phyloP scores from a whole-genome alignment of 2,888 invertebrate species.

The Baronia brevicornis region DNA sequence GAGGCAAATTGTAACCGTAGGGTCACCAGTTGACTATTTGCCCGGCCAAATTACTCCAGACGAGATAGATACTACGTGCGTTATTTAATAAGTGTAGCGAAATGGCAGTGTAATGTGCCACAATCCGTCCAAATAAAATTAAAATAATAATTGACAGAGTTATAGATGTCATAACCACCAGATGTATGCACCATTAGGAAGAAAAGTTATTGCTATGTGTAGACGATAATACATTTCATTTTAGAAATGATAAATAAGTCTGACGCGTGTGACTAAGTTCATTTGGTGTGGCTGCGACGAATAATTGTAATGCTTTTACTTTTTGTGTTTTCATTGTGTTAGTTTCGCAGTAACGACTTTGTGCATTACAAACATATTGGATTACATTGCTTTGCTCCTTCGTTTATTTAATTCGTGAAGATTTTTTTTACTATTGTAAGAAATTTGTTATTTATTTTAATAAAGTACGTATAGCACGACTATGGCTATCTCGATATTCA shows the following conservation, averaged over 20 bases:
- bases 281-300: conserved; percentile 54
- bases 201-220: conserved; percentile 48
- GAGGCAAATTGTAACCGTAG: conserved; percentile 61
- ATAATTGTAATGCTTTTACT: conserved; percentile 39
- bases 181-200: conserved; percentile 50
- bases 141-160: conserved; percentile 36
- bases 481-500: too few species aligned
- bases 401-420: too few species aligned
- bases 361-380: too few species aligned
- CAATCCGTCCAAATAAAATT: conserved; percentile 31
- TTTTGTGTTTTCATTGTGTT: not conserved
- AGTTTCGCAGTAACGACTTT: too few species aligned
- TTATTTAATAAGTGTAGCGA: conserved; percentile 48
- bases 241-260: conserved; percentile 48
- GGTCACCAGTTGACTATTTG: conserved; percentile 58
- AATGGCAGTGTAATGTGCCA: conserved; percentile 21
- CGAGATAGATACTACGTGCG: conserved; percentile 48
- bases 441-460: too few species aligned
- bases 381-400: too few species aligned
- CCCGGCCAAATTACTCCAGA: conserved; percentile 51
- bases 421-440: too few species aligned
- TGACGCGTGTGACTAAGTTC: conserved; percentile 43
- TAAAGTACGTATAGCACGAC: too few species aligned
- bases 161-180: conserved; percentile 50
- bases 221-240: conserved; percentile 51